These are phyloP conservation scores for Danio rerio DNA, from an alignment of 2,113 vertebrate species.

Conservation along the genomic window DNA sequence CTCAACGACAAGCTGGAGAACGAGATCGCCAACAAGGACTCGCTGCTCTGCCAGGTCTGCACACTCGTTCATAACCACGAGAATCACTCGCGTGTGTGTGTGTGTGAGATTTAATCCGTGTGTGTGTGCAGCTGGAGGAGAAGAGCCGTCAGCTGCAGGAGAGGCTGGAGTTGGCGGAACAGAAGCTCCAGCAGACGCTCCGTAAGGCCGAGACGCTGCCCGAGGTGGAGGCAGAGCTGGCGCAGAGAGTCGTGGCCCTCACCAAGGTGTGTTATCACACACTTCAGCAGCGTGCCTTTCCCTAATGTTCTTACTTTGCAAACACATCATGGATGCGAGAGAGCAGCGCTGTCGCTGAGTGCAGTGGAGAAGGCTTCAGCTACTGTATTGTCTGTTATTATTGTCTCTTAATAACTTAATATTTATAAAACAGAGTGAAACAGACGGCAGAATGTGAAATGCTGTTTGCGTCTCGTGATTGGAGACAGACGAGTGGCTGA, in stretches of 20 bases:
- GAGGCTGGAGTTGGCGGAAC: conserved; percentile 93
- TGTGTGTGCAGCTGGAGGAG: conserved; percentile 84
- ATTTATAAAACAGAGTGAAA: no score
- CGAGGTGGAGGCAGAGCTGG: conserved; percentile 95
- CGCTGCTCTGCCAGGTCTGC: conserved; percentile 87
- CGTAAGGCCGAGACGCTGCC: conserved; percentile 95
- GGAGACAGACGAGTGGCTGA: no score
- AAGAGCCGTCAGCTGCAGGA: conserved; percentile 92
- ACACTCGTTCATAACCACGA: no score
- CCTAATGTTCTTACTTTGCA: no score
- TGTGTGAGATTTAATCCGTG: background rate
- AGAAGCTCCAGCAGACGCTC: conserved; percentile 95
- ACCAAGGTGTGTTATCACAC: conserved; percentile 82
- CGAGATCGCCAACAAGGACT: conserved; percentile 96
- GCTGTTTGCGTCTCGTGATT: no score
- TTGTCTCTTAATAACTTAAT: no score
- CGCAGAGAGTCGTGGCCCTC: conserved; percentile 93
- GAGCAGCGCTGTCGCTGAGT: no score
- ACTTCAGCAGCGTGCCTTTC: no score
- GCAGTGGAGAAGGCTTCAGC: no score
- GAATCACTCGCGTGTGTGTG: background rate
- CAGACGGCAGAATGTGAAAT: no score
- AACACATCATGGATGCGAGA: no score
- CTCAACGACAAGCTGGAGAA: conserved; percentile 98
- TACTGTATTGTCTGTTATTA: no score